Conservation (phyloP, 2,113 vertebrate genomes). For the Pristiophorus japonicus region DNA sequence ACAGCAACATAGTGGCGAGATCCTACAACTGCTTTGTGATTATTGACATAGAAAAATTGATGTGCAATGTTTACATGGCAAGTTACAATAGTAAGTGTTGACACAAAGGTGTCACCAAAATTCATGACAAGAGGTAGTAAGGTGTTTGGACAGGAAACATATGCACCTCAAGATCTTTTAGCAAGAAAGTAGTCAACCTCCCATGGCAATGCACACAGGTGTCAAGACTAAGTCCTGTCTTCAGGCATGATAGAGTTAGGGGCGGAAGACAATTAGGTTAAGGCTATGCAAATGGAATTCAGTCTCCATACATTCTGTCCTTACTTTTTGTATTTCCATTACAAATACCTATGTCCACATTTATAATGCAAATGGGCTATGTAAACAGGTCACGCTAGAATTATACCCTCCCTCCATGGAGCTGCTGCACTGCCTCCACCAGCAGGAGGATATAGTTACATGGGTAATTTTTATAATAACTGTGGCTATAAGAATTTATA, state of each 20-base stretch:
- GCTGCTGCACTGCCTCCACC: too few relatives aligned
- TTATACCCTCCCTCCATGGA: not conserved
- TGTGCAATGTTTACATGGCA: not conserved
- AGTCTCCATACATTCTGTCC: not conserved
- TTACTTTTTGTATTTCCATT: not conserved
- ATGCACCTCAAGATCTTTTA: too few relatives aligned
- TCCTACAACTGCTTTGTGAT: not conserved
- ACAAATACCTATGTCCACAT: too few relatives aligned
- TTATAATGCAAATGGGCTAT: not conserved
- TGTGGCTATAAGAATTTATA: not conserved
- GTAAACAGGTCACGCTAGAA: not conserved
- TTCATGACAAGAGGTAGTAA: too few relatives aligned
- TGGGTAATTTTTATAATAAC: not conserved
- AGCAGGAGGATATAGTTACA: not conserved
- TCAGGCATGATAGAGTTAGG: not conserved
- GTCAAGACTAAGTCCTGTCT: not conserved
- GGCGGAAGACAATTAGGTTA: not conserved
- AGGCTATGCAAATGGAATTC: not conserved
- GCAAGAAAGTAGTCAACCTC: not conserved
- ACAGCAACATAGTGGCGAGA: not conserved
- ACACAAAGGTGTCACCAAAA: too few relatives aligned
- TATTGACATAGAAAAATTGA: not conserved
- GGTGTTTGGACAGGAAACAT: too few relatives aligned
- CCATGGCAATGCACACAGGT: not conserved
- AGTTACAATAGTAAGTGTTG: not conserved